A percentile compares a stretch with the other conserved stretches of the same genome.
Evolutionary conservation across 2,113 vertebrate genomes (phyloP).

Genomic region (Carettochelys insculpta): DNA sequence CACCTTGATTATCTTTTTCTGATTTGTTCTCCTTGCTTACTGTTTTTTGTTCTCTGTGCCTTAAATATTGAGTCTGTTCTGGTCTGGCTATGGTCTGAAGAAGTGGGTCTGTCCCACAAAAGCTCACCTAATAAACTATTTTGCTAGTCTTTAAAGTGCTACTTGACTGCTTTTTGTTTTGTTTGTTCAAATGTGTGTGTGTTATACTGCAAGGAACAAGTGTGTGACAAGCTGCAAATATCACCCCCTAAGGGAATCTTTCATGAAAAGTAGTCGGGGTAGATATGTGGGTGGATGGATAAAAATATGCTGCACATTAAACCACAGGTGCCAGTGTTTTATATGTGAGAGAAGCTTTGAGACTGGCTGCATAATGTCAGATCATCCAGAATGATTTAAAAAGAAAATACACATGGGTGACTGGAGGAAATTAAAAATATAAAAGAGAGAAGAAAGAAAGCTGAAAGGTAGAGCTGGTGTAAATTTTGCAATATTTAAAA

Average conservation of each 20-base stretch:
- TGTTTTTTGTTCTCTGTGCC: too few species aligned
- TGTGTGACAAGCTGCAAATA: not conserved
- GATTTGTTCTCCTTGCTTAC: too few species aligned
- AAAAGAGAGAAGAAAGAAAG: not conserved
- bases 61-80: too few species aligned
- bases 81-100: too few species aligned
- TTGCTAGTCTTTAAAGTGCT: too few species aligned
- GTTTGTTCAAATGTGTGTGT: not conserved
- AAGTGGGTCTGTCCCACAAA: too few species aligned
- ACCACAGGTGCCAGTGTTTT: not conserved
- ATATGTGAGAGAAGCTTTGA: not conserved
- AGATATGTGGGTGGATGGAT: not conserved
- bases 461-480: not conserved
- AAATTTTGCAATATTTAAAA: not conserved
- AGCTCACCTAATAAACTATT: too few species aligned
- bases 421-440: not conserved
- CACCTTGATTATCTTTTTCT: too few species aligned
- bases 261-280: not conserved
- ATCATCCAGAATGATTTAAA: not conserved
- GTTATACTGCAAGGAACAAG: not conserved
- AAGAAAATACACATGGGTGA: not conserved
- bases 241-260: not conserved
- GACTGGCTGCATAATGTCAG: accelerated
- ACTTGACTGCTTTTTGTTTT: too few species aligned
- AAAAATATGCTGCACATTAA: too few species aligned